These are phyloP conservation scores for Heterodera carotae DNA, from an alignment of 1,140 invertebrate species.

Conservation along the genomic window DNA sequence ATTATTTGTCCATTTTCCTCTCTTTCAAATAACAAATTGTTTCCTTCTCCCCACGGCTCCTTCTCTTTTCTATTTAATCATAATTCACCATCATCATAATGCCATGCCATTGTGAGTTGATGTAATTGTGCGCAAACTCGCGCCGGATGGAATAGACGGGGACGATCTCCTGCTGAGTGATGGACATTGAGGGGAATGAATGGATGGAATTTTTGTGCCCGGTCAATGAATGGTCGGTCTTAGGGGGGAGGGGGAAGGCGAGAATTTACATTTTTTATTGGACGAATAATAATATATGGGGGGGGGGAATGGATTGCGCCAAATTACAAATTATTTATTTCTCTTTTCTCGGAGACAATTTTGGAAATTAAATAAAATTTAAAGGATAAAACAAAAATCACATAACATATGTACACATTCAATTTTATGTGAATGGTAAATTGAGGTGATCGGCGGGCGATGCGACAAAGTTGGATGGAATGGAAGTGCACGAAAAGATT, in stretches of 20 bases:
- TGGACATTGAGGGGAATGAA: neutral
- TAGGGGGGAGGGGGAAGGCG: neutral
- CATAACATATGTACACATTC: neutral
- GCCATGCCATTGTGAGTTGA: too few species aligned
- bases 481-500: neutral
- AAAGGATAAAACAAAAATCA: neutral
- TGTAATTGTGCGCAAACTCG: neutral
- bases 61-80: neutral
- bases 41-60: too few species aligned
- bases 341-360: too few species aligned
- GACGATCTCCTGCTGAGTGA: neutral
- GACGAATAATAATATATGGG: neutral
- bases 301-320: neutral
- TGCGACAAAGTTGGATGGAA: neutral
- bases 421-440: neutral
- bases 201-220: slow-evolving; percentile 13
- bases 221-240: neutral
- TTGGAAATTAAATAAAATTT: neutral
- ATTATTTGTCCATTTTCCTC: neutral
- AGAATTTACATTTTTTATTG: neutral
- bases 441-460: neutral
- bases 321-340: too few species aligned
- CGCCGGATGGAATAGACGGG: neutral
- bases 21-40: too few species aligned
- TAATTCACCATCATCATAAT: neutral